Base-by-base conservation (phyloP, 2,113 vertebrate species). In the Pholis gunnellus region DNA sequence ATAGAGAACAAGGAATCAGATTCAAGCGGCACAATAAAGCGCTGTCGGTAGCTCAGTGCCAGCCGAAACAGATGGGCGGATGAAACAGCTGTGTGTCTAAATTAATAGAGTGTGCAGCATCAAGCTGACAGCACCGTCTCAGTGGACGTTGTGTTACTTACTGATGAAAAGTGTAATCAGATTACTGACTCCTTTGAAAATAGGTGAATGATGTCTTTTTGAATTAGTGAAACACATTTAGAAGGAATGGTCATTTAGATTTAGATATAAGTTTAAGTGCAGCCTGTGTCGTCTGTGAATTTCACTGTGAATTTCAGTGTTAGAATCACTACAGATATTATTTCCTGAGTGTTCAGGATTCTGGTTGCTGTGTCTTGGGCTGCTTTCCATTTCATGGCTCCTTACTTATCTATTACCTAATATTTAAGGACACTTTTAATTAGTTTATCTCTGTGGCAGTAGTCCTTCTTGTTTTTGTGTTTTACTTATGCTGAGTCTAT, bases 21-120 rank as follows among this genome's bases (percentile, higher is more conserved):
- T 65, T 84, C 70, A 74, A 56, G 82, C 81, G 29, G 72, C 82
- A 40, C 59, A 75, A 38, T 44, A 3, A 5, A 54, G 36, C 70
- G 13, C 14, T 29, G 68, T 72, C 59, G 73, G 67, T 31, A n/a
- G 34, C 60, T 18, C 63, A 29, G 72, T 67, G 79, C 78, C 84
- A 83, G 85, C 81, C 72, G 31, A 81, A 84, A 77, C 88, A 92
- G 91, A 91, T 84, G 90, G 87, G 78, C 80, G 73, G 71, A 84
- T 75, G 74, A 79, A 92, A 87, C 87, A 89, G 86, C 82, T 91
- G 86, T 84, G 75, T 11, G 44, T 72, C 83, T 83, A 79, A 85
- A 89, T 90, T 79, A 90, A 87, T 86, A 76, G 78, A 36, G 56
- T 89, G 75, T 82, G 81, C 75, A 81, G 76, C 85, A 42, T 84